phyloP scores from a whole-genome alignment of 2,888 invertebrate species.

The Andricus quercusramuli region DNA sequence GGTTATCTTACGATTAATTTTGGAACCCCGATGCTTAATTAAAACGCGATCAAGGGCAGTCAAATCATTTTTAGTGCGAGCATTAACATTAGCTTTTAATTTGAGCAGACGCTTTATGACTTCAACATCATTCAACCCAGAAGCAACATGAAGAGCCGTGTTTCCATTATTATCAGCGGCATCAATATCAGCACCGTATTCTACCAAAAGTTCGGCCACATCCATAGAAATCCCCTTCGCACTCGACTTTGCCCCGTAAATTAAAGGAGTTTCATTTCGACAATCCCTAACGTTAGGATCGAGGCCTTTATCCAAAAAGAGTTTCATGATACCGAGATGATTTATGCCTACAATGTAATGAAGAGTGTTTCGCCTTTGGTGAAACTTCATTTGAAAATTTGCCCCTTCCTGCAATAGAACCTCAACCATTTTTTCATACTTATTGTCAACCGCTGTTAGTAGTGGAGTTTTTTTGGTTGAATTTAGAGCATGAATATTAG shows the following conservation, averaged over 20 bases:
- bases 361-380: neutral
- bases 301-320: constrained; percentile 13
- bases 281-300: constrained; percentile 22
- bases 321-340: constrained; percentile 13
- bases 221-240: constrained; percentile 8
- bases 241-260: constrained; percentile 4
- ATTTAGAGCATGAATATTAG: constrained; percentile 2
- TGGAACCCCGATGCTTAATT: neutral
- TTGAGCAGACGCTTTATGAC: neutral
- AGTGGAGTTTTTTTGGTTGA: neutral
- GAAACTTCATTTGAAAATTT: constrained; percentile 16
- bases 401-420: constrained; percentile 5
- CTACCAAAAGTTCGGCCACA: neutral
- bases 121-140: neutral
- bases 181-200: constrained; percentile 30
- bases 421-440: constrained; percentile 19
- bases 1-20: neutral
- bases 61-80: neutral
- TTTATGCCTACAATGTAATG: neutral
- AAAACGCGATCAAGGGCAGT: constrained; percentile 13
- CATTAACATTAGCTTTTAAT: constrained; percentile 9
- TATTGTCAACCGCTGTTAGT: neutral
- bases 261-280: constrained; percentile 8
- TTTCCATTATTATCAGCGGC: constrained; percentile 8
- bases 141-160: constrained; percentile 22